These are phyloP conservation scores for Henricia sp. DNA, from an alignment of 53 echinoderm and acorn worm species.

Conservation along the genomic window DNA sequence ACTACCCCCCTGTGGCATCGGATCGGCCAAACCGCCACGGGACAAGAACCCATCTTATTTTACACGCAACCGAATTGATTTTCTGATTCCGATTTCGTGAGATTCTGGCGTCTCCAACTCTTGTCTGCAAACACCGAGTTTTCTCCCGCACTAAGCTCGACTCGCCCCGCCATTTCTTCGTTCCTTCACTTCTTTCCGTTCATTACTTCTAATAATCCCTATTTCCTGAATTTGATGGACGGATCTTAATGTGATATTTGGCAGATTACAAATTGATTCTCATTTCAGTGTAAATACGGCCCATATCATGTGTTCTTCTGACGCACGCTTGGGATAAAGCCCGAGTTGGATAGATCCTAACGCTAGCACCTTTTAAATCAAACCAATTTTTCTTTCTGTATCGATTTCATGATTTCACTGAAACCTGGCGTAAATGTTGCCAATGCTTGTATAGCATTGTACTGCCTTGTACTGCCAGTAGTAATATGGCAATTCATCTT, in stretches of 20 bases:
- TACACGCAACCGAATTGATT: constrained; percentile 57
- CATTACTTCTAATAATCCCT: constrained; percentile 26
- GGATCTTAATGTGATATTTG: constrained; percentile 45
- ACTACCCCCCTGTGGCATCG: constrained; percentile 23
- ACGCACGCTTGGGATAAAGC: background rate
- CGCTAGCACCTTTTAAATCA: constrained; percentile 37
- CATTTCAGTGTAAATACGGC: constrained; percentile 52
- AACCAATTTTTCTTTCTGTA: constrained; percentile 31
- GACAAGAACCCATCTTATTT: constrained; percentile 50
- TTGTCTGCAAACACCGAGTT: constrained; percentile 7
- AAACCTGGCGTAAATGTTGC: constrained; percentile 33
- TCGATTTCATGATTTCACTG: constrained; percentile 34
- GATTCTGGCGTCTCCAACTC: constrained; percentile 13
- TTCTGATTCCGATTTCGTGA: constrained; percentile 64
- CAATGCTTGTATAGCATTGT: too few relatives aligned
- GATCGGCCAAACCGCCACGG: constrained; percentile 57
- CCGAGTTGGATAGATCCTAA: background rate
- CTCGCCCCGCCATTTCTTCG: background rate
- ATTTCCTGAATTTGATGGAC: constrained; percentile 31
- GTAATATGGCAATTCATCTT: too few relatives aligned
- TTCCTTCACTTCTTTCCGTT: background rate
- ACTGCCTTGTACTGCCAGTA: too few relatives aligned
- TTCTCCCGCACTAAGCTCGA: background rate
- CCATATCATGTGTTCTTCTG: constrained; percentile 20
- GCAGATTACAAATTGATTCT: constrained; percentile 62